A percentile compares a stretch with the other conserved stretches of the same genome.
phyloP scores from a whole-genome alignment of 2,113 vertebrate species.

The Otocyon megalotis region DNA sequence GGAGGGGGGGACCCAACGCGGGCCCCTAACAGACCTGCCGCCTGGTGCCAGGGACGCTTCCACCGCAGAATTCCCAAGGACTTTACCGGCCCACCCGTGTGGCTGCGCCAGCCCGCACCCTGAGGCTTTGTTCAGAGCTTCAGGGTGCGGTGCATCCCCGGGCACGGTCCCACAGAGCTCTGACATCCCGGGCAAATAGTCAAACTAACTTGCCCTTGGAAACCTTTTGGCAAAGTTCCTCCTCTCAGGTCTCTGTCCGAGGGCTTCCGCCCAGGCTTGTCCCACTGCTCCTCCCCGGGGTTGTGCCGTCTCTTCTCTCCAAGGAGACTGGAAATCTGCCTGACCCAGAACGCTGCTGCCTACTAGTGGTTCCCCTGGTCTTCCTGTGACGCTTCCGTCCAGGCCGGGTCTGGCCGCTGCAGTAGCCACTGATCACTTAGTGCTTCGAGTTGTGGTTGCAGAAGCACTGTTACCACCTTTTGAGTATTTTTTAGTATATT shows the following conservation, averaged over 20 bases:
- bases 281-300: neutral
- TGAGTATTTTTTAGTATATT: neutral
- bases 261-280: neutral
- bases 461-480: neutral
- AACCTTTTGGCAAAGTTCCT: neutral
- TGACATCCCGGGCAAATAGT: neutral
- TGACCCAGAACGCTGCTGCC: neutral
- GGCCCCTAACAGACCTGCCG: neutral
- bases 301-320: neutral
- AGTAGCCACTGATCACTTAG: neutral
- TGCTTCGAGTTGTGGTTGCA: conserved; percentile 32
- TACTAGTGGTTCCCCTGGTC: neutral
- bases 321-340: neutral
- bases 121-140: neutral
- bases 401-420: neutral
- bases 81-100: neutral
- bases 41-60: neutral
- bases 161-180: neutral
- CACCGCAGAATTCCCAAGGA: neutral
- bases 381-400: neutral
- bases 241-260: neutral
- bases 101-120: no score
- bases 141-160: neutral
- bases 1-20: no score
- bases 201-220: neutral